These are phyloP conservation scores for Xestia ashworthii DNA, from an alignment of 2,888 invertebrate genomes.

Conservation along the genomic window DNA sequence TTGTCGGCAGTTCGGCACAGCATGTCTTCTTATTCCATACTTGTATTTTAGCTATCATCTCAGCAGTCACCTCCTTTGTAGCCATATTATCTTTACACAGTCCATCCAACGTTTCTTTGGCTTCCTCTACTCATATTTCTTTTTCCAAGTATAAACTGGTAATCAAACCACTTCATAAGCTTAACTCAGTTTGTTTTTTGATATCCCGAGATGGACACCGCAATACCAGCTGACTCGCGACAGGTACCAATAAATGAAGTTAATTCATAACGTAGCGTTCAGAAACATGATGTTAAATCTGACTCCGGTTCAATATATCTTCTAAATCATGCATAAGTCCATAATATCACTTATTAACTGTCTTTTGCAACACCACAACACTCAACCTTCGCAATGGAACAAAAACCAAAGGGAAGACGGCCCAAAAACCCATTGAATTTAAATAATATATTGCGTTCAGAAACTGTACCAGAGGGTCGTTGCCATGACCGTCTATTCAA, in stretches of 20 bases:
- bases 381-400: not conserved
- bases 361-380: not conserved
- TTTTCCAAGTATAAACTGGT: not conserved
- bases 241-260: not conserved
- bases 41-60: not conserved
- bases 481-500: slow-evolving; percentile 66
- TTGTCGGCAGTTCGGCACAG: not conserved
- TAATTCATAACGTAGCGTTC: too few species aligned
- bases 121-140: not conserved
- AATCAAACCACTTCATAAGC: not conserved
- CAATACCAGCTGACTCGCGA: not conserved
- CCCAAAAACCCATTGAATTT: slow-evolving; percentile 42
- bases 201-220: not conserved
- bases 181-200: not conserved
- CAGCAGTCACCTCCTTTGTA: not conserved
- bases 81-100: not conserved
- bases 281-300: not conserved
- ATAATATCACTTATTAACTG: not conserved
- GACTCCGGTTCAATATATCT: not conserved
- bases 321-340: not conserved
- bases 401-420: not conserved
- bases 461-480: slow-evolving; percentile 51
- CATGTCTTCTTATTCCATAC: not conserved
- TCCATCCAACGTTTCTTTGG: not conserved
- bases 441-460: slow-evolving; percentile 42